Conservation (phyloP, 2,113 vertebrate species). For the Brienomyrus brachyistius region DNA sequence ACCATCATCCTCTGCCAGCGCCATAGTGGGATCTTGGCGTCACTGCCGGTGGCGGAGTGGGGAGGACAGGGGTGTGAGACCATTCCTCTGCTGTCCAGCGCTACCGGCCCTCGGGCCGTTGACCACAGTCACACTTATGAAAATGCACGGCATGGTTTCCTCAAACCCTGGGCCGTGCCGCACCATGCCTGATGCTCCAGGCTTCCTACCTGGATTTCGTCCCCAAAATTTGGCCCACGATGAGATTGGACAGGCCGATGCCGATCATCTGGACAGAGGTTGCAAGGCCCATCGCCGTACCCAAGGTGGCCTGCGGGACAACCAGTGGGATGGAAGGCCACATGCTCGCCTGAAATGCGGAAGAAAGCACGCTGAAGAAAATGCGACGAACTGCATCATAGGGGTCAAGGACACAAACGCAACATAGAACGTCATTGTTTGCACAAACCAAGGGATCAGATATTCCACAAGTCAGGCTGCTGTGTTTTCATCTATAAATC, state of each 20-base stretch:
- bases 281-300: slow-evolving; percentile 70
- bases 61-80: not conserved
- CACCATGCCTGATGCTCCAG: not conserved
- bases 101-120: not conserved
- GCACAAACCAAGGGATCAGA: not conserved
- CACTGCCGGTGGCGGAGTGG: slow-evolving; percentile 38
- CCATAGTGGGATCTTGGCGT: slow-evolving; percentile 68
- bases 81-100: not conserved
- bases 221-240: slow-evolving; percentile 69
- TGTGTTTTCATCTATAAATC: slow-evolving; percentile 10
- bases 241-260: slow-evolving; percentile 66
- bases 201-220: slow-evolving; percentile 59
- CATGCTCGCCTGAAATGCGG: slow-evolving; percentile 60
- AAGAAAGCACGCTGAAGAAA: not conserved
- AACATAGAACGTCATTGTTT: not conserved
- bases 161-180: not conserved
- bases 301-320: slow-evolving; percentile 66
- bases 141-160: not conserved
- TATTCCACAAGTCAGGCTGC: not conserved
- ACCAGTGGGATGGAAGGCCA: slow-evolving; percentile 74
- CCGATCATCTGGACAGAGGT: slow-evolving; percentile 72
- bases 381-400: not conserved
- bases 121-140: not conserved
- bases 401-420: not conserved
- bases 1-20: slow-evolving; percentile 73